phyloP scores from a whole-genome alignment of 37 sponge, comb jelly and placozoan species.

The Mnemiopsis leidyi region DNA sequence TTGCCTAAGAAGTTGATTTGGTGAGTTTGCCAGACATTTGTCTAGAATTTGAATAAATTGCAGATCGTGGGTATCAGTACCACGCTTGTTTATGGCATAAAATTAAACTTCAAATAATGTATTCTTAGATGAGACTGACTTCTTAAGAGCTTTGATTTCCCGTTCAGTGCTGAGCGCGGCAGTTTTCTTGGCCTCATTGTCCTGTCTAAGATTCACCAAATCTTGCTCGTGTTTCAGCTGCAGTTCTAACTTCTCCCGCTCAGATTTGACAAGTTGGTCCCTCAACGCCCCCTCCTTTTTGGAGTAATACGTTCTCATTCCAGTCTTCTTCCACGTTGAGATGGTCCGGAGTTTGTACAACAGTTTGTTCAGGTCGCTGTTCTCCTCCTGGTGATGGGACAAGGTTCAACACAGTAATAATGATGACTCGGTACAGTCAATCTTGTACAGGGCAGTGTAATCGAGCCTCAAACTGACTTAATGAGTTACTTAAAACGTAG shows the following conservation, averaged over 20 bases:
- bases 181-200: conserved; percentile 64
- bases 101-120: too few relatives aligned
- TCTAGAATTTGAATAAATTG: too few relatives aligned
- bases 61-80: too few relatives aligned
- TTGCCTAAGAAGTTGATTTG: too few relatives aligned
- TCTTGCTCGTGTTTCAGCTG: conserved; percentile 64
- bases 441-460: too few relatives aligned
- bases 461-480: too few relatives aligned
- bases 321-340: conserved; percentile 39
- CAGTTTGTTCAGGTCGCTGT: conserved; percentile 40
- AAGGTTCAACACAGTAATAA: too few relatives aligned
- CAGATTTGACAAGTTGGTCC: conserved; percentile 21
- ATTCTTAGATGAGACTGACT: too few relatives aligned
- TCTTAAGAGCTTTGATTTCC: conserved; percentile 30
- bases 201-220: conserved; percentile 33
- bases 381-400: not conserved
- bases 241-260: conserved; percentile 59
- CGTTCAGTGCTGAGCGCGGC: conserved; percentile 48
- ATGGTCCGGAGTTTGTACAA: conserved; percentile 17
- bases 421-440: too few relatives aligned
- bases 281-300: not conserved
- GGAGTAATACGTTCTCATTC: conserved; percentile 39
- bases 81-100: too few relatives aligned
- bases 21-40: too few relatives aligned
- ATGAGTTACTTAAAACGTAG: too few relatives aligned